Conservation (phyloP, 2,113 vertebrate species). For the Bothrops jararaca region DNA sequence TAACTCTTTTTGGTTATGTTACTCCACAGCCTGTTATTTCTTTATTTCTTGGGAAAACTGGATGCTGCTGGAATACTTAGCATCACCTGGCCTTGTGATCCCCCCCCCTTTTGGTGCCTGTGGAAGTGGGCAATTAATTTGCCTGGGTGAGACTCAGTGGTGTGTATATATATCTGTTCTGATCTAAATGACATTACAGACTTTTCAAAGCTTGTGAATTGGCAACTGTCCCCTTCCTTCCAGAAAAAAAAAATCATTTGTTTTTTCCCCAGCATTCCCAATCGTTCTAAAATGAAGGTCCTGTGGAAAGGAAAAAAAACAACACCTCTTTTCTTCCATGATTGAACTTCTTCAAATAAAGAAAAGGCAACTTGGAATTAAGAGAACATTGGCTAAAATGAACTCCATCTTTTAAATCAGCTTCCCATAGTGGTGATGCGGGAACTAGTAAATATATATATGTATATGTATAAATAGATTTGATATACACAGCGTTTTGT, state of each 20-base stretch:
- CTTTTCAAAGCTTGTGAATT: background rate
- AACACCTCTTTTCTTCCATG: background rate
- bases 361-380: background rate
- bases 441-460: conserved; percentile 62
- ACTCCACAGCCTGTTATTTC: background rate
- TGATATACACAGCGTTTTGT: conserved; percentile 34
- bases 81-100: fast-evolving
- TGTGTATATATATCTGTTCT: background rate
- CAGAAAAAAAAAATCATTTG: background rate
- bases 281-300: background rate
- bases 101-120: background rate
- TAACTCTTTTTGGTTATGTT: background rate
- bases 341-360: background rate
- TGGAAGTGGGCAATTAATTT: background rate
- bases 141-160: background rate
- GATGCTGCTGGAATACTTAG: fast-evolving
- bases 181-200: background rate
- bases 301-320: no score
- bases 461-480: conserved; percentile 50
- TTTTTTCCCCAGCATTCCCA: background rate
- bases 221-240: background rate
- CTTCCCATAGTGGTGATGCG: conserved; percentile 50
- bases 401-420: conserved; percentile 26
- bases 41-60: conserved; percentile 8
- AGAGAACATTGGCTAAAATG: conserved; percentile 29